Conservation (phyloP, 1,140 invertebrate species). For the Pteromalus puparum region DNA sequence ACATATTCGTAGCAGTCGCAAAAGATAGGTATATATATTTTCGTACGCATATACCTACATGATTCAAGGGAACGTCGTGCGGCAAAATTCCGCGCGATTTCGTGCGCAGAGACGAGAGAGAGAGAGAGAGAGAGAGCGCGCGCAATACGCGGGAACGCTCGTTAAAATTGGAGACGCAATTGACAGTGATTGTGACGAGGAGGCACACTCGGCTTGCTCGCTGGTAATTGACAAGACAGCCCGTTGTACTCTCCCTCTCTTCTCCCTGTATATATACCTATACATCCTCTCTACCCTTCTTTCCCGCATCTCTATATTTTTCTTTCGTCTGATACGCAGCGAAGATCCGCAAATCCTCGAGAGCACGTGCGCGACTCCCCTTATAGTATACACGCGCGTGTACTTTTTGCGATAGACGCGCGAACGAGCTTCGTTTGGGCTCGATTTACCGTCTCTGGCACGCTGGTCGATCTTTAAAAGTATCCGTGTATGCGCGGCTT, state of each 20-base stretch:
- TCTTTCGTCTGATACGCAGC: not conserved
- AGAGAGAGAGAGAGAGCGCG: no score
- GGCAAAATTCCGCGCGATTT: slow-evolving; percentile 21
- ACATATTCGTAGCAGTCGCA: not conserved
- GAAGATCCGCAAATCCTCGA: not conserved
- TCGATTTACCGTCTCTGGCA: no score
- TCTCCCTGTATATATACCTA: not conserved
- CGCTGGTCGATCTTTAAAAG: no score
- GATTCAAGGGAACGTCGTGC: not conserved
- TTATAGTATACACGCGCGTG: not conserved
- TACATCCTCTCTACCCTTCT: no score
- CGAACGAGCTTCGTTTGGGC: not conserved
- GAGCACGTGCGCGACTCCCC: slow-evolving; percentile 14
- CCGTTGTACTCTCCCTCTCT: not conserved
- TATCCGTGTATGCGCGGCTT: no score
- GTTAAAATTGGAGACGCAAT: slow-evolving; percentile 58
- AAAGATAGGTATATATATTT: not conserved
- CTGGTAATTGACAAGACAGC: slow-evolving; percentile 57
- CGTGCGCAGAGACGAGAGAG: not conserved
- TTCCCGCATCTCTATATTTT: not conserved
- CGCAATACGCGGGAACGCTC: slow-evolving; percentile 28
- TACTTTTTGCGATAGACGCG: not conserved
- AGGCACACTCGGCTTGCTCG: slow-evolving; percentile 37
- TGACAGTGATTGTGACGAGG: slow-evolving; percentile 58
- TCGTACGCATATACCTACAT: not conserved